Evolutionary conservation across 2,797 vertebrate species (phyloP).

Genomic region (Diplodus puntazzo): DNA sequence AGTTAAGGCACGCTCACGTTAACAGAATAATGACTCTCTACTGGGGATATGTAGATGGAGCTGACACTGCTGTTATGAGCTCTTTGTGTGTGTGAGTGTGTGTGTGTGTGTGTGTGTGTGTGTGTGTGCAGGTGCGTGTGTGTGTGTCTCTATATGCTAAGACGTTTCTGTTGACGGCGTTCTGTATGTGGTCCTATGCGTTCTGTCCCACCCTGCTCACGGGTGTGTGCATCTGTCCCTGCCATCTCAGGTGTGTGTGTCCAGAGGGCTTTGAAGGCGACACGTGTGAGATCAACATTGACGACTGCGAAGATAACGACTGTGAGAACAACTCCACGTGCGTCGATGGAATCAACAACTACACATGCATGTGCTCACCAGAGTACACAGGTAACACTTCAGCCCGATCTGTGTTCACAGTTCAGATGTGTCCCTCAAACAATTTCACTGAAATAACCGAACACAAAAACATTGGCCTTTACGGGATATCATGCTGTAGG

Average conservation of each 20-base stretch:
- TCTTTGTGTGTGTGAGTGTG: slow-evolving; percentile 18
- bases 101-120: slow-evolving; percentile 23
- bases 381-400: slow-evolving; percentile 95
- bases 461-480: not conserved
- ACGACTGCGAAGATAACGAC: slow-evolving; percentile 98
- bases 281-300: slow-evolving; percentile 93
- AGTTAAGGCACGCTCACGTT: slow-evolving; percentile 62
- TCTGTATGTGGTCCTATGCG: not conserved
- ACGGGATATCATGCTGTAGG: too few species aligned
- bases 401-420: not conserved
- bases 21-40: slow-evolving; percentile 66
- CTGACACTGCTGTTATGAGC: slow-evolving; percentile 55
- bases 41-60: slow-evolving; percentile 62
- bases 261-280: slow-evolving; percentile 97
- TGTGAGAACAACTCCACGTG: slow-evolving; percentile 99
- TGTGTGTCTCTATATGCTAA: not conserved
- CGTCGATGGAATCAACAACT: slow-evolving; percentile 98
- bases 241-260: slow-evolving; percentile 92
- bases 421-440: not conserved
- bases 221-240: slow-evolving; percentile 12
- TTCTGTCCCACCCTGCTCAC: not conserved
- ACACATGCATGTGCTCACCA: slow-evolving; percentile 95
- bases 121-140: slow-evolving; percentile 5
- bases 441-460: not conserved
- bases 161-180: not conserved